phyloP scores from a whole-genome alignment of 2,113 vertebrate species.

The Vireo altiloquus region DNA sequence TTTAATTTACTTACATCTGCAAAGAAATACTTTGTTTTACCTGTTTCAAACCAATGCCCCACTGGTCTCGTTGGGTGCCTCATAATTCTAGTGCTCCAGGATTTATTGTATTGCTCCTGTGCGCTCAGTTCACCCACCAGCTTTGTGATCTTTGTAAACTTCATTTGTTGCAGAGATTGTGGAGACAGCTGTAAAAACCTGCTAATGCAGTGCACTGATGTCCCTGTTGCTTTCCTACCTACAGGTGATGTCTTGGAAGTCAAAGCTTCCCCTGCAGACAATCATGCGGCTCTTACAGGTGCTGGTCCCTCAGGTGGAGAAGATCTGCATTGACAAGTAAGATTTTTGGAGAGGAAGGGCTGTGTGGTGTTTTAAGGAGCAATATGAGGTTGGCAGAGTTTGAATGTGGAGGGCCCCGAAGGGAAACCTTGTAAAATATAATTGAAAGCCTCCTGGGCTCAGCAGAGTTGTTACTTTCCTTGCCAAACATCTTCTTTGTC shows the following conservation, averaged over 20 bases:
- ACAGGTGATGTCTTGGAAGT: slow-evolving; percentile 94
- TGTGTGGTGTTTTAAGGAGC: not conserved
- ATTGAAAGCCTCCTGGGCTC: not conserved
- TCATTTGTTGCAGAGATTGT: not conserved
- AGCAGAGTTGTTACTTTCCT: not conserved
- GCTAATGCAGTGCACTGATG: not conserved
- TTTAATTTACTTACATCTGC: not conserved
- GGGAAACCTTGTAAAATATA: not conserved
- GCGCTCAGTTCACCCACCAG: not conserved
- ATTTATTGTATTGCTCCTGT: not conserved
- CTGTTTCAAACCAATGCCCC: not conserved
- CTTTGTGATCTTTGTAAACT: not conserved
- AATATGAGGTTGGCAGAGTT: not conserved
- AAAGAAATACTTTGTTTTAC: not conserved
- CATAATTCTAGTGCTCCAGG: not conserved
- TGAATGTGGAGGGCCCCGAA: not conserved
- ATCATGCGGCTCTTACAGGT: slow-evolving; percentile 97
- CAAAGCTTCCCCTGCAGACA: slow-evolving; percentile 94
- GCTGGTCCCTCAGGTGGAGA: slow-evolving; percentile 97
- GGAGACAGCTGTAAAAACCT: not conserved
- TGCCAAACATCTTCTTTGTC: not conserved
- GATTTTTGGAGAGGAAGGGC: not conserved
- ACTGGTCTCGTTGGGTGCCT: not conserved
- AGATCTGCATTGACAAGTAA: slow-evolving; percentile 99
- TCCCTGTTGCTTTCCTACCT: not conserved